Conservation (phyloP, 64 coral and sea anemone genomes). For the Orbicella faveolata region DNA sequence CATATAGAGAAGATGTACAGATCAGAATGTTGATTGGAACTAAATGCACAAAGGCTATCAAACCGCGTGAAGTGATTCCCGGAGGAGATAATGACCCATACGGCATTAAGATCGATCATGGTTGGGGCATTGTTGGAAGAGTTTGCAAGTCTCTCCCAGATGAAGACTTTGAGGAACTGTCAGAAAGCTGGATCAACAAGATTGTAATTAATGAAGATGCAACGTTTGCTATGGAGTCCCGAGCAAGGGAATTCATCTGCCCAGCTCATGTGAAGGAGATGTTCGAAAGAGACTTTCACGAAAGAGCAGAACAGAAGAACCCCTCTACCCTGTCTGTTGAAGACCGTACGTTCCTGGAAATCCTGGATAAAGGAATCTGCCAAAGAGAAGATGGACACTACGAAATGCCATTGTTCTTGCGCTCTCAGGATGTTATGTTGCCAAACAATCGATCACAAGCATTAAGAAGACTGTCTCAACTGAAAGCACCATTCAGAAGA, state of each 20-base stretch:
- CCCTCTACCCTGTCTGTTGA: conserved; percentile 12
- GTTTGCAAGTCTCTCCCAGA: conserved; percentile 2
- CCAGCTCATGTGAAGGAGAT: conserved; percentile 26
- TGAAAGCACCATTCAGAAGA: conserved; percentile 20
- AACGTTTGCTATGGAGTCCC: conserved; percentile 3
- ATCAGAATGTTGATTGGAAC: conserved; percentile 59
- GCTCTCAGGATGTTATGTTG: background rate
- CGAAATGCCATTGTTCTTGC: background rate
- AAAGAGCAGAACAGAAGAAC: background rate
- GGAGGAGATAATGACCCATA: conserved; percentile 56
- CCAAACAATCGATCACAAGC: conserved; percentile 22
- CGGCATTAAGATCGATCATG: conserved; percentile 36
- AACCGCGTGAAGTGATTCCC: conserved; percentile 68
- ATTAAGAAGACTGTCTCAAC: background rate
- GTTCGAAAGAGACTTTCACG: conserved; percentile 8
- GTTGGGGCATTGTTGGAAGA: conserved; percentile 72
- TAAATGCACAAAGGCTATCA: conserved; percentile 60
- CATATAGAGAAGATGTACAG: conserved; percentile 51
- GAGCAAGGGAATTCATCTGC: conserved; percentile 9
- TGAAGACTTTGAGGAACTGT: too few relatives aligned
- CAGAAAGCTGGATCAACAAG: conserved; percentile 1
- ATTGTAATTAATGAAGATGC: background rate
- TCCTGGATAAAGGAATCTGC: background rate
- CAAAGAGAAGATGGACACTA: background rate
- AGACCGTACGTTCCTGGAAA: background rate